These are phyloP conservation scores for Ploceus nigricollis DNA, from an alignment of 2,113 vertebrate genomes.

Conservation along the genomic window DNA sequence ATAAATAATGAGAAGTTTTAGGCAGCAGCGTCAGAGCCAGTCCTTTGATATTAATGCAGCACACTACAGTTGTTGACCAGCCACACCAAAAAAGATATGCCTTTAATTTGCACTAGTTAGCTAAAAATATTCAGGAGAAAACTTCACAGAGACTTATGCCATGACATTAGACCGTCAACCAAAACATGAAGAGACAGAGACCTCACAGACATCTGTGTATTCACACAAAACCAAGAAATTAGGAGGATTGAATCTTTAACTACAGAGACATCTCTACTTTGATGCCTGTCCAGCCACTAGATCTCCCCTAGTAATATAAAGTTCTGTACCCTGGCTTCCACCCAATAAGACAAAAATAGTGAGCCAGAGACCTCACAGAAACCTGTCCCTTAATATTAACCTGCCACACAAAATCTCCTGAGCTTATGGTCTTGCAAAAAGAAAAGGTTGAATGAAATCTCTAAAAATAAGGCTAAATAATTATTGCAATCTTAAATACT, in stretches of 20 bases:
- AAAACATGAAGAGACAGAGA: not conserved
- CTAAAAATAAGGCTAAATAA: not conserved
- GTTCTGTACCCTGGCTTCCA: not conserved
- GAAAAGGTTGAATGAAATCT: not conserved
- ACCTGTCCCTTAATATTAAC: not conserved
- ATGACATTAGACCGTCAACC: not conserved
- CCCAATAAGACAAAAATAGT: not conserved
- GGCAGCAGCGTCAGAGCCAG: not conserved
- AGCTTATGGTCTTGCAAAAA: not conserved
- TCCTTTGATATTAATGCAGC: slow-evolving; percentile 17
- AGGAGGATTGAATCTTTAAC: not conserved
- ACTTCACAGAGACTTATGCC: not conserved
- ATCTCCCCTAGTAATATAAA: not conserved
- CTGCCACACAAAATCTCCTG: not conserved
- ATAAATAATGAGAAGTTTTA: not conserved
- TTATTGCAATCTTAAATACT: not conserved
- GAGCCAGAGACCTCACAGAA: slow-evolving; percentile 7
- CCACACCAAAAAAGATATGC: not conserved
- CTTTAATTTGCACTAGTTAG: not conserved
- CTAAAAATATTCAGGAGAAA: not conserved
- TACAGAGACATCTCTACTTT: not conserved
- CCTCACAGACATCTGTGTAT: not conserved
- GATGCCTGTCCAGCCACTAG: not conserved
- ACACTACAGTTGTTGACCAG: not conserved
- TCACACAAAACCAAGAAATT: not conserved